Conservation (phyloP, 2,888 invertebrate genomes). For the Tiliacea aurago region DNA sequence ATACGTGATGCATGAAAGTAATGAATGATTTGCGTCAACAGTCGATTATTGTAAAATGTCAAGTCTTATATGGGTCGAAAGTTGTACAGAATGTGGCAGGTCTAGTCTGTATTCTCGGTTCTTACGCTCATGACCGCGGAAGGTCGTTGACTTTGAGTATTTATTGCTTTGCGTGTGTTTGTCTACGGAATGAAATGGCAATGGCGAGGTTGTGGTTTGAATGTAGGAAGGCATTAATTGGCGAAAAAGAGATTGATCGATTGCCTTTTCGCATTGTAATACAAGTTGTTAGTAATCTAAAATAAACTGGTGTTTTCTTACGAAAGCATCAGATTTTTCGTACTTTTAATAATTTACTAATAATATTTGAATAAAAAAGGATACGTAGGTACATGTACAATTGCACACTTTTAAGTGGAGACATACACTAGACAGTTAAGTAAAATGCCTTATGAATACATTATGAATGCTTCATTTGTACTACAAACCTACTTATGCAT, state of each 20-base stretch:
- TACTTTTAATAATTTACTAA: too few relatives aligned
- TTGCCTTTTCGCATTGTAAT: too few relatives aligned
- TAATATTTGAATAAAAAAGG: too few relatives aligned
- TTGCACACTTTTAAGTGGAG: conserved; percentile 3
- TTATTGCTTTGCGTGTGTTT: conserved; percentile 6
- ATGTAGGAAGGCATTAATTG: neutral
- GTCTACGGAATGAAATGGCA: conserved; percentile 9
- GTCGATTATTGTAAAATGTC: conserved; percentile 51
- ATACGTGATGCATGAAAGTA: conserved; percentile 53
- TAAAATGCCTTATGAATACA: conserved; percentile 10
- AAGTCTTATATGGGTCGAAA: conserved; percentile 55
- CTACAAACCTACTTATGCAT: conserved; percentile 56
- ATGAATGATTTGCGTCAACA: conserved; percentile 39
- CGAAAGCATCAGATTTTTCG: neutral
- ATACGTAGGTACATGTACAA: neutral
- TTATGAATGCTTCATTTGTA: conserved; percentile 43
- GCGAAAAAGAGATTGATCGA: too few relatives aligned
- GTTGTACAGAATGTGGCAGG: conserved; percentile 38
- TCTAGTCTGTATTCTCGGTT: conserved; percentile 39
- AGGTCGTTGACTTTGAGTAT: conserved; percentile 46
- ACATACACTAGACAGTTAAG: too few relatives aligned
- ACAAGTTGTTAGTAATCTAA: neutral
- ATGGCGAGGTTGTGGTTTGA: conserved; percentile 15
- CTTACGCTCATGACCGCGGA: conserved; percentile 32
- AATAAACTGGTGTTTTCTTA: neutral